Evolutionary conservation across 2,888 invertebrate genomes (phyloP).

Genomic region (Perizoma flavofasciatum): DNA sequence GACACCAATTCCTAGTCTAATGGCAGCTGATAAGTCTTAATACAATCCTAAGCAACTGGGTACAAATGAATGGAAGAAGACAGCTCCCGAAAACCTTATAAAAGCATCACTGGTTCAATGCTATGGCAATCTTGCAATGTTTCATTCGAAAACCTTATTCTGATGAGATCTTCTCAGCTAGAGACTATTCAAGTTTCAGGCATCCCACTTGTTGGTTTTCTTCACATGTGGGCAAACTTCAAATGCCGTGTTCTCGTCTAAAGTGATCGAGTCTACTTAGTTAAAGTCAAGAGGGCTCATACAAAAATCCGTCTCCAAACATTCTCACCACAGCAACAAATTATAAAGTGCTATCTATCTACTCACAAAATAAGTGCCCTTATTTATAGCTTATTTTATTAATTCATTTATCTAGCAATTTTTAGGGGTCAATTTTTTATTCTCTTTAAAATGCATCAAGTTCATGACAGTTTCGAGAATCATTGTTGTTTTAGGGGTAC

Average conservation of each 20-base stretch:
- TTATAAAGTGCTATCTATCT: constrained; percentile 2
- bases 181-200: background rate
- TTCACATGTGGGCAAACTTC: background rate
- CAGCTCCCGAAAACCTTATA: constrained; percentile 26
- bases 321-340: background rate
- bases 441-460: background rate
- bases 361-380: constrained; percentile 1
- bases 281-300: background rate
- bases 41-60: constrained; percentile 28
- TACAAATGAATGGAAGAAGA: constrained; percentile 9
- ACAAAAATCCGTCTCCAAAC: background rate
- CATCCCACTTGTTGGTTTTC: background rate
- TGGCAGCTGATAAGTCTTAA: constrained; percentile 16
- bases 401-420: background rate
- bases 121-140: constrained; percentile 2
- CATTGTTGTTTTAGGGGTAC: no score
- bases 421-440: background rate
- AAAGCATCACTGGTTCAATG: constrained; percentile 28
- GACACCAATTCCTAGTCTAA: background rate
- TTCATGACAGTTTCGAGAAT: no score
- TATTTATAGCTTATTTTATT: background rate
- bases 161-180: background rate
- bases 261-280: background rate
- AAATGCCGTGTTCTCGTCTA: background rate
- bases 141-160: background rate